Percentiles rank a stretch among this genome's conserved stretches.
Conservation (phyloP, 2,888 invertebrate genomes). For the Cephus pulcher region DNA sequence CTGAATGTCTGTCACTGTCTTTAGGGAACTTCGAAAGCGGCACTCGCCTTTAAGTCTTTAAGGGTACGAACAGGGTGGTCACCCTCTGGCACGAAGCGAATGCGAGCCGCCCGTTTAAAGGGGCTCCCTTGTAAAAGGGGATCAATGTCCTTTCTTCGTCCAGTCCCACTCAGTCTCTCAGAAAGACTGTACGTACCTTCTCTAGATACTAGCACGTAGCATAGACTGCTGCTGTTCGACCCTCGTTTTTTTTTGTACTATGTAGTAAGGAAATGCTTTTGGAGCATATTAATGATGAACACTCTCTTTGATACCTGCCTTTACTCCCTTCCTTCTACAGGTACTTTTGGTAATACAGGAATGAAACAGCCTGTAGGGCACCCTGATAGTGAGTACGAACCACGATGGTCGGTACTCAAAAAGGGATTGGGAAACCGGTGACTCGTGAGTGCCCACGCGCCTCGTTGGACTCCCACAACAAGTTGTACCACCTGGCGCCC, state of each 20-base stretch:
- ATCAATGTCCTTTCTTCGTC: neutral
- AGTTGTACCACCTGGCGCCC: constrained; percentile 52
- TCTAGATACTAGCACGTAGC: neutral
- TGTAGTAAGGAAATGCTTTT: neutral
- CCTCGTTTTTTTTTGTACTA: neutral
- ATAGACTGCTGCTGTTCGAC: neutral
- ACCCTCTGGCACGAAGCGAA: neutral
- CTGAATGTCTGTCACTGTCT: neutral
- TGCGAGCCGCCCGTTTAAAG: neutral
- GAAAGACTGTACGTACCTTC: neutral
- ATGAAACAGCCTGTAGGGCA: neutral
- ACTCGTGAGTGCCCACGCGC: constrained; percentile 18
- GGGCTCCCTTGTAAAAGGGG: neutral
- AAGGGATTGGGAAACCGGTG: neutral
- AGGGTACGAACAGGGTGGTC: neutral
- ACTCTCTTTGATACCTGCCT: neutral
- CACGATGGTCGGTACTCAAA: neutral
- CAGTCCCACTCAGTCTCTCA: neutral
- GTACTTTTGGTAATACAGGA: neutral
- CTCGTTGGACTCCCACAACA: constrained; percentile 50
- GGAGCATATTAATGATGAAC: neutral
- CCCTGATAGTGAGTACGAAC: neutral
- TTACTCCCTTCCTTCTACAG: neutral
- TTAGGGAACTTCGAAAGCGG: neutral
- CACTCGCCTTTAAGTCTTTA: neutral